Conservation (phyloP, 37 sponge, comb jelly and placozoan species). For the Beroe forskalii region DNA sequence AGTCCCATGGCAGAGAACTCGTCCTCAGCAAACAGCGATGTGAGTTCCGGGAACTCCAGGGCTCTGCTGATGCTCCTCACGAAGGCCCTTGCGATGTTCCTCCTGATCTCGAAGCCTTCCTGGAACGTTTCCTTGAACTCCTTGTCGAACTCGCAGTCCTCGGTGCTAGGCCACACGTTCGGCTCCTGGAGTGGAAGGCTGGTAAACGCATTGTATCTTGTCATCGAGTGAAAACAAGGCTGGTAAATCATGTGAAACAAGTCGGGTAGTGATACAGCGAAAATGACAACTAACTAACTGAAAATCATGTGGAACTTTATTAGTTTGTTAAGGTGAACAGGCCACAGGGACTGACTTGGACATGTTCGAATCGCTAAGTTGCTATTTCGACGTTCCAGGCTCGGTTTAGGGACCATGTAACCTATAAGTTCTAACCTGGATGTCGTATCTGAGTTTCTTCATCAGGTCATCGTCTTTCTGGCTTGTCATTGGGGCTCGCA, state of each 20-base stretch:
- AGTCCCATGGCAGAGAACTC: conserved; percentile 36
- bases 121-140: conserved; percentile 53
- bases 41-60: background rate
- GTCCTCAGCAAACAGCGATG: conserved; percentile 3
- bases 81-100: conserved; percentile 8
- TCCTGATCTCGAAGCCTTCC: conserved; percentile 33
- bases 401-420: too few species aligned
- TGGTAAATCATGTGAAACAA: too few species aligned
- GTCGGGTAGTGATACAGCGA: too few species aligned
- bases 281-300: too few species aligned
- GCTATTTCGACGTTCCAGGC: too few species aligned
- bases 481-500: background rate
- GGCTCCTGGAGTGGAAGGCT: conserved; percentile 44
- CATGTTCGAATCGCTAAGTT: too few species aligned
- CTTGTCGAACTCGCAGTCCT: conserved; percentile 29
- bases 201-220: too few species aligned
- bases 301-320: too few species aligned
- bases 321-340: too few species aligned
- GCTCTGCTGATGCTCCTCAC: background rate
- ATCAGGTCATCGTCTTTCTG: background rate
- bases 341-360: too few species aligned
- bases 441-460: conserved; percentile 52
- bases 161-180: conserved; percentile 39
- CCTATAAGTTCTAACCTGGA: background rate
- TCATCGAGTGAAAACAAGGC: too few species aligned